Base-by-base conservation (phyloP, 2,888 invertebrate genomes). In the Eupsilia transversa region DNA sequence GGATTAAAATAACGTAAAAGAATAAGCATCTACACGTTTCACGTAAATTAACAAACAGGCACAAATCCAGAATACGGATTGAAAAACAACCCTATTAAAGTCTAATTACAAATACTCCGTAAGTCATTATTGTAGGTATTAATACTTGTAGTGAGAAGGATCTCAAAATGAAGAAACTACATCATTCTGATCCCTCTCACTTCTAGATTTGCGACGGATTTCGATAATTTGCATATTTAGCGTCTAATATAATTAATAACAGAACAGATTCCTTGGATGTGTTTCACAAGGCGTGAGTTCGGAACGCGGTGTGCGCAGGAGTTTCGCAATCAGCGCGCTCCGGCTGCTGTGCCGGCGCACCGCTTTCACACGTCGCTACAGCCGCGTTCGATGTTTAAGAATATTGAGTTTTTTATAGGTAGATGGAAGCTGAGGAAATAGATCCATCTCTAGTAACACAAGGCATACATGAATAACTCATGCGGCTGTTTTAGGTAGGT, bases 351-450 rank as follows among this genome's bases (percentile, higher is more conserved):
- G 70, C 33, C 33, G n/a, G 76, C 71, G 72, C 67, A 66, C 52
- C 85, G 85, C 82, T 86, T 86, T 86, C 86, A 83, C 87, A 79
- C 87, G 85, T 80, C 69, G 73, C 46, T 76, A 57, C 59, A 59
- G 38, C 12, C 43, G 56, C n/a, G 64, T 66, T 72, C 41, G 65
- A 66, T 63, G 61, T 56, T 74, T n/a, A 49, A 61, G 33, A 46
- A 60, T 72, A 76, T 79, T 66, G 33, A 64, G 56, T 66, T 73
- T 61, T 57, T 61, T 1, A 38, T 23, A 27, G 6, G 12, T 23
- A 7, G 6, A 59, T 52, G 20, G 30, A 23, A 27, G n/a, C 7
- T 57, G 35, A 10, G 35, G 23, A 43, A 59, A 30, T 60, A 3
- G 7, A 60, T 23, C 49, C 3, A 41, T 41, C 5, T 49, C 23